These are phyloP conservation scores for Phallusia fumigata DNA, from an alignment of 23 tunicate genomes.

Conservation along the genomic window DNA sequence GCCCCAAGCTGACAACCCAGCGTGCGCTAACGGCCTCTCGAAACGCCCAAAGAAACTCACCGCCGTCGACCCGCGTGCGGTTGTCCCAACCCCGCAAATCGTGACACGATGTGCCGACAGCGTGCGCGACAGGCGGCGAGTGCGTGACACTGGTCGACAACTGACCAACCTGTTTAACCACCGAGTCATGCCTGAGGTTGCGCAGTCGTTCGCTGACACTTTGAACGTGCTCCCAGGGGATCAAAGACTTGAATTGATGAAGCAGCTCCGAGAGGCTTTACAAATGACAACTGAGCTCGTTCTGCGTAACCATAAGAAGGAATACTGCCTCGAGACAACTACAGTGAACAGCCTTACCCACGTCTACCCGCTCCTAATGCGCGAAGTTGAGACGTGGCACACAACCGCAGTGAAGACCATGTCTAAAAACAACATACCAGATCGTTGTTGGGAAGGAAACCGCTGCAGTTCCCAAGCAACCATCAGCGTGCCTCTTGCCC, in stretches of 20 bases:
- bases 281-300: constrained; percentile 48
- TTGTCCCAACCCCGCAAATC: neutral
- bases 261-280: constrained; percentile 61
- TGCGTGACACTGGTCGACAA: neutral
- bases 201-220: constrained; percentile 29
- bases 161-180: constrained; percentile 22
- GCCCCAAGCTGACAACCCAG: neutral
- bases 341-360: constrained; percentile 66
- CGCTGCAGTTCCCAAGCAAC: constrained; percentile 31
- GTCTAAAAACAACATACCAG: constrained; percentile 20
- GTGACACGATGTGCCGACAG: neutral
- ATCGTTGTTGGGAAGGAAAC: constrained; percentile 48
- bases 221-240: constrained; percentile 32
- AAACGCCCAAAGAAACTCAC: neutral
- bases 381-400: constrained; percentile 85
- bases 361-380: constrained; percentile 65
- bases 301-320: constrained; percentile 59
- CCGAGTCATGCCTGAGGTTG: constrained; percentile 45
- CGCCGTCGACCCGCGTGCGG: neutral
- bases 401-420: constrained; percentile 52
- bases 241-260: constrained; percentile 27
- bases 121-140: neutral
- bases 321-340: constrained; percentile 53
- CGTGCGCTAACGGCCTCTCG: neutral
- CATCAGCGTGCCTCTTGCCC: constrained; percentile 70